Conservation (phyloP, 1,140 invertebrate species). For the Phymastichus coffea region DNA sequence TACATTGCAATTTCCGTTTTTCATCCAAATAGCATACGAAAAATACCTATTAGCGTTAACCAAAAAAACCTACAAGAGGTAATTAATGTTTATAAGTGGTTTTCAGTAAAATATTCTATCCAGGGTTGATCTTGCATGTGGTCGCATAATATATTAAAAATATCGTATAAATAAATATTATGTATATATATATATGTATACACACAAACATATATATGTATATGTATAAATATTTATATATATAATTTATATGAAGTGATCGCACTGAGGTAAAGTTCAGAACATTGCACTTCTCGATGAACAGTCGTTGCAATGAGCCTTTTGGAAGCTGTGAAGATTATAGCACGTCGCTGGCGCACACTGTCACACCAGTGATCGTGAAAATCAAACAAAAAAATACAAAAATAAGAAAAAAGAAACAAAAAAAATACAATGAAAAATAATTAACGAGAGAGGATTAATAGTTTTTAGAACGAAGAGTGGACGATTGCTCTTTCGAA, state of each 20-base stretch:
- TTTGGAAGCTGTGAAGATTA: conserved; percentile 31
- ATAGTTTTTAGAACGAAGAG: conserved; percentile 18
- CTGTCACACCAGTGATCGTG: conserved; percentile 6
- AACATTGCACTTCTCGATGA: conserved; percentile 25
- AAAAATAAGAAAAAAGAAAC: conserved; percentile 11
- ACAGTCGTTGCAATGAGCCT: conserved; percentile 27
- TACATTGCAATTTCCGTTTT: background rate
- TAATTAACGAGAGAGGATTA: no score
- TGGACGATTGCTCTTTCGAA: conserved; percentile 16
- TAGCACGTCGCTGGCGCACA: conserved; percentile 15
- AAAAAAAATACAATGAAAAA: background rate
- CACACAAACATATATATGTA: no score
- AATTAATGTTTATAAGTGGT: conserved; percentile 4
- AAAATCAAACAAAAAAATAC: background rate
- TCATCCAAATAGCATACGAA: background rate
- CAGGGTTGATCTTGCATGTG: conserved; percentile 21
- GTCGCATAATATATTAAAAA: conserved; percentile 14
- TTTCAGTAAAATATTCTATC: conserved; percentile 24
- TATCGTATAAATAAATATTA: conserved; percentile 10
- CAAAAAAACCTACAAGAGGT: background rate
- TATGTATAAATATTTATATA: conserved; percentile 9
- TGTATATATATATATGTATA: conserved; percentile 7
- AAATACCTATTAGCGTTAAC: background rate
- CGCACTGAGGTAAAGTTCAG: conserved; percentile 21
- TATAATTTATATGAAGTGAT: conserved; percentile 22